phyloP scores from a whole-genome alignment of 2,888 invertebrate genomes.

The Acanthococcus lagerstroemiae region DNA sequence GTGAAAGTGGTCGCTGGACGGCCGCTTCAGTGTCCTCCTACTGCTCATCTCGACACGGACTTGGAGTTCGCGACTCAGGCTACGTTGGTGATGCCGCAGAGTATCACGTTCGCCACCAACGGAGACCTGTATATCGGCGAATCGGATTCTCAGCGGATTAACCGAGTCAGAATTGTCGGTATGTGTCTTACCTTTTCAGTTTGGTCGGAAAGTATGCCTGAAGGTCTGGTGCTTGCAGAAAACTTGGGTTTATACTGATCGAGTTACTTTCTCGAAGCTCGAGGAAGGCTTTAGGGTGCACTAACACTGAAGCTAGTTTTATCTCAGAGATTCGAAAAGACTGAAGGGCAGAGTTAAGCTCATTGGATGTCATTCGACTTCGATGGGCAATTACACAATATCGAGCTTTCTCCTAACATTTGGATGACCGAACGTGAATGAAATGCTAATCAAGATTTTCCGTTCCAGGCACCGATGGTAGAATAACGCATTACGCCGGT shows the following conservation, averaged over 20 bases:
- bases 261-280: too few species aligned
- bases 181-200: too few species aligned
- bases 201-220: not conserved
- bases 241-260: too few species aligned
- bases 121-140: slow-evolving; percentile 91
- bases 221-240: too few species aligned
- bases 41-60: slow-evolving; percentile 52
- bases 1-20: slow-evolving; percentile 88
- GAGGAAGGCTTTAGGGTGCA: too few species aligned
- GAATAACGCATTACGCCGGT: slow-evolving; percentile 86
- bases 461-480: slow-evolving; percentile 65
- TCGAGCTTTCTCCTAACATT: too few species aligned
- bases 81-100: slow-evolving; percentile 84
- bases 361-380: too few species aligned
- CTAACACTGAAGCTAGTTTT: too few species aligned
- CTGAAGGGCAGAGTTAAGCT: too few species aligned
- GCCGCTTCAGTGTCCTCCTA: slow-evolving; percentile 78
- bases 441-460: not conserved
- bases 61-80: slow-evolving; percentile 83
- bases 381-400: too few species aligned
- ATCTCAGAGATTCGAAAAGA: too few species aligned
- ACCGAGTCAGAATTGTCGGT: slow-evolving; percentile 75
- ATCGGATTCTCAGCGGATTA: slow-evolving; percentile 88
- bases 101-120: slow-evolving; percentile 83
- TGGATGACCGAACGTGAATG: not conserved